Conservation (phyloP, 2,797 vertebrate genomes). For the Molossus molossus region DNA sequence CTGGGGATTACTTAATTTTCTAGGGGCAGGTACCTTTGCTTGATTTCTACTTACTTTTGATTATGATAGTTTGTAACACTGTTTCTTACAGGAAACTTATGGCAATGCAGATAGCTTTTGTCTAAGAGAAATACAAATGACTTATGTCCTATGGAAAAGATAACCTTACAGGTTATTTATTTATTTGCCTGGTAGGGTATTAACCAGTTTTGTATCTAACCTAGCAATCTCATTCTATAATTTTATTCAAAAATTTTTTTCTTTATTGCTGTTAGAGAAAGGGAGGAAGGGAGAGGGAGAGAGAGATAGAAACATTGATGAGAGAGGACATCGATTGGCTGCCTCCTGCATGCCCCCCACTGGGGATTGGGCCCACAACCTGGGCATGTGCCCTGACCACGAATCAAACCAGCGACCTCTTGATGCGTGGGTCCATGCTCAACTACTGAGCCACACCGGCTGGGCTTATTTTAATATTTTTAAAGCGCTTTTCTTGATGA, state of each 20-base stretch:
- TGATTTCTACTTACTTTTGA: not conserved
- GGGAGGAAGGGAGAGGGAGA: too few species aligned
- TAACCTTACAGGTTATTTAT: not conserved
- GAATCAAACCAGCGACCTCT: not conserved
- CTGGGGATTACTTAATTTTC: not conserved
- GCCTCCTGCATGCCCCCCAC: too few species aligned
- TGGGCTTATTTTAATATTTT: not conserved
- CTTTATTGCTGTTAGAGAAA: too few species aligned
- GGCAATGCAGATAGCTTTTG: not conserved
- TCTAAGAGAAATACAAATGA: constrained; percentile 17
- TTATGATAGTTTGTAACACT: constrained; percentile 9
- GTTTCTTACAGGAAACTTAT: not conserved
- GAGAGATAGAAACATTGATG: too few species aligned
- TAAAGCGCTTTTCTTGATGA: constrained; percentile 24
- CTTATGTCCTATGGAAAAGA: not conserved
- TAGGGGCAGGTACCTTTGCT: not conserved
- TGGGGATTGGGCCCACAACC: too few species aligned
- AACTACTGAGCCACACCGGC: not conserved
- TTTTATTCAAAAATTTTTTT: too few species aligned
- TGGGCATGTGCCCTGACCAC: too few species aligned
- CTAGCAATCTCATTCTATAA: not conserved
- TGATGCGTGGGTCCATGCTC: too few species aligned
- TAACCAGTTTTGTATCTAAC: not conserved
- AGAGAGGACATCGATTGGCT: too few species aligned
- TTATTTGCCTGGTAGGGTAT: not conserved